Percentiles rank a stretch among this genome's conserved stretches.
These are phyloP conservation scores for Eleutherodactylus coqui DNA, from an alignment of 2,797 vertebrate genomes.

Conservation along the genomic window DNA sequence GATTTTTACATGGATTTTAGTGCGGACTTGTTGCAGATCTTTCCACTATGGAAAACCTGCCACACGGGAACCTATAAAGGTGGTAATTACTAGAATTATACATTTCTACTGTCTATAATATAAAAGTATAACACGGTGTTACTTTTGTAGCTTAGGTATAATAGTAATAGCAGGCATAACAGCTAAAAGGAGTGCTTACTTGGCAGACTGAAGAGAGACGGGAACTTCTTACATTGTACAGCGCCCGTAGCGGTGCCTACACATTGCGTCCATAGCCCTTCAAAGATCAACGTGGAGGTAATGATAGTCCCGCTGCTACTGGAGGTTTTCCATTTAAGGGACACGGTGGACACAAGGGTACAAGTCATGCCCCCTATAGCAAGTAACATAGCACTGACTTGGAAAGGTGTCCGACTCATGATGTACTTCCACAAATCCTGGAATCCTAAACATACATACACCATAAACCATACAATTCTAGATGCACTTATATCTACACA, in stretches of 20 bases:
- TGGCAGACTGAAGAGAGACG: constrained; percentile 66
- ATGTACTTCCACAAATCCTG: background rate
- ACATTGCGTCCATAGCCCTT: constrained; percentile 75
- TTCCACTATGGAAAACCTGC: no score
- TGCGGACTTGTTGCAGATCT: no score
- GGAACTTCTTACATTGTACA: constrained; percentile 67
- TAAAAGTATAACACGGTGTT: background rate
- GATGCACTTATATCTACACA: background rate
- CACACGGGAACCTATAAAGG: background rate
- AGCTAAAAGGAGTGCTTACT: constrained; percentile 66
- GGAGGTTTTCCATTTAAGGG: constrained; percentile 68
- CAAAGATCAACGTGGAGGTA: constrained; percentile 67
- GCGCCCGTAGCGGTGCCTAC: constrained; percentile 54
- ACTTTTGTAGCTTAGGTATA: background rate
- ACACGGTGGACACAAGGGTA: constrained; percentile 63
- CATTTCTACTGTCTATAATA: background rate
- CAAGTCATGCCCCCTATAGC: constrained; percentile 66
- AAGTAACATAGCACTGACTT: constrained; percentile 65
- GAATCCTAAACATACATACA: constrained; percentile 26
- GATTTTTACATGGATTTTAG: no score
- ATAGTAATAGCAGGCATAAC: background rate
- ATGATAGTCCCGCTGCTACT: background rate
- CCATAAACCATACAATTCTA: background rate
- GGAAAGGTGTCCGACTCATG: constrained; percentile 56
- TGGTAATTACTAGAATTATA: background rate